Evolutionary conservation across 2,888 invertebrate species (phyloP), one percentile per base, ranked within the genome.

Genomic region (Cynaeus angustus): DNA sequence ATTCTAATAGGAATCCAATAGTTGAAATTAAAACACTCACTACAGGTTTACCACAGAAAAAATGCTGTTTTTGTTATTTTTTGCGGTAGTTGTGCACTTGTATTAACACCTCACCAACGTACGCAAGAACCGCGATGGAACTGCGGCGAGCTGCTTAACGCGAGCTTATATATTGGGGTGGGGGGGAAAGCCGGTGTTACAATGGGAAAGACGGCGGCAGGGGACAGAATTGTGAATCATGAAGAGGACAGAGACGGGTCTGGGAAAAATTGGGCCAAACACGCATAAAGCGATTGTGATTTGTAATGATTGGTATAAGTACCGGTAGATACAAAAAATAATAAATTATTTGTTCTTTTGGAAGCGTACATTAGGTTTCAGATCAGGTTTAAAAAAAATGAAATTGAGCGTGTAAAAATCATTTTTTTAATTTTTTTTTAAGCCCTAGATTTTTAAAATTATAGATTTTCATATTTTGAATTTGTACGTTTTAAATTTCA

Each of bases 111-210:
- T 50, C 48, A 62, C 62, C 37, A 48, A 50, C 62, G 37, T 50
- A 7, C 43, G 3, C 14, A 62, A 50, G 62, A 62, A 50, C 37
- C 59, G 59, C 61, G 53, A 53, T 52, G 52, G 43, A 38, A 64
- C 64, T 52, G 53, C 16, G 38, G 14, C 52, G 43, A 30, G 43
- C 64, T 38, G 64, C 38, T 52, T 7, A 43, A 30, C 37, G 10
- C 46, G n/a, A 6, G 45, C 30, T 64, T 64, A 9, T 64, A 64
- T 64, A 64, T 53, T 43, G 53, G 64, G 64, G 64, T 53, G 64
- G 64, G 64, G 62, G 28, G 52, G 53, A 41, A 59, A 52, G 52
- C 53, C 64, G 12, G 41, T 5, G 7, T 64, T 28, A 52, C 52
- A 53, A 46, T 33, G n/a, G 61, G 28, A 1, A 33, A 61, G n/a